Percentiles rank a stretch among this genome's conserved stretches.
Conservation (phyloP, 1,140 invertebrate genomes). For the Trachymyrmex septentrionalis region DNA sequence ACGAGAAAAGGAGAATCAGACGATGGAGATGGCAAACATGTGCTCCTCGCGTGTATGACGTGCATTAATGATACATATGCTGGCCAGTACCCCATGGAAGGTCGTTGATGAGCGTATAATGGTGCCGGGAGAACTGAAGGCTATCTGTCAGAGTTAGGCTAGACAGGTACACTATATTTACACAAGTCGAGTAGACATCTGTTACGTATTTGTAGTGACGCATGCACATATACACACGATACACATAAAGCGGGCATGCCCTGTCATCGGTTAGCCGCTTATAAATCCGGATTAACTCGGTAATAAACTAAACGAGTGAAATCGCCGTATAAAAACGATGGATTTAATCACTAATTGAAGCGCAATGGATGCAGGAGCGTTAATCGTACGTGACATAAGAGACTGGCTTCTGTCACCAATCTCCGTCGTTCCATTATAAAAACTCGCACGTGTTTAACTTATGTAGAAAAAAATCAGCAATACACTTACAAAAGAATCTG, state of each 20-base stretch:
- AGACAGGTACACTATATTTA: conserved; percentile 80
- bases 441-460: background rate
- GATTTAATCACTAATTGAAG: conserved; percentile 17
- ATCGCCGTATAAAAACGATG: background rate
- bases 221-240: background rate
- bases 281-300: conserved; percentile 17
- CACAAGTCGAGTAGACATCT: conserved; percentile 78
- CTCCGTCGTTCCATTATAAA: background rate
- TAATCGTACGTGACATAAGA: background rate
- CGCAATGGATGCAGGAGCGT: background rate
- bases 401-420: background rate
- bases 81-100: conserved; percentile 72
- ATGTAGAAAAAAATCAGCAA: background rate
- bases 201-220: conserved; percentile 64
- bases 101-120: conserved; percentile 82
- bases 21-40: conserved; percentile 19
- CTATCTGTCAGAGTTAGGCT: conserved; percentile 62
- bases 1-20: conserved; percentile 18
- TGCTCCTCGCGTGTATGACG: conserved; percentile 61
- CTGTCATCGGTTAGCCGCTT: conserved; percentile 19
- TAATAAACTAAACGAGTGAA: conserved; percentile 30
- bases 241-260: background rate
- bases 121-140: conserved; percentile 69
- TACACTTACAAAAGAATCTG: background rate
- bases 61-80: conserved; percentile 72